These are phyloP conservation scores for Ommatoiulus sabulosus DNA, from an alignment of 2,888 invertebrate species.

Conservation along the genomic window DNA sequence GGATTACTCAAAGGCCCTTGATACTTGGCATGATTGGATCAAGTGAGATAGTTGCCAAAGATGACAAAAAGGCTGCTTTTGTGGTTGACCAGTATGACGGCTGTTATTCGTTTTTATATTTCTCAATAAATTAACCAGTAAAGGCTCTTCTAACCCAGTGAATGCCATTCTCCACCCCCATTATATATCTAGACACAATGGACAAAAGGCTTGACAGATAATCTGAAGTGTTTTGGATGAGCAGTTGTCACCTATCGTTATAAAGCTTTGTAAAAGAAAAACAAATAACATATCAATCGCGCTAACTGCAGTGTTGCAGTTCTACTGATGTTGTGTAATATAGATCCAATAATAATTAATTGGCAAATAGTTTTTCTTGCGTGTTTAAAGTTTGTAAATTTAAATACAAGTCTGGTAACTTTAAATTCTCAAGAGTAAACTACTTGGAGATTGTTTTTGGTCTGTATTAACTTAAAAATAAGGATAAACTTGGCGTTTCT, in stretches of 20 bases:
- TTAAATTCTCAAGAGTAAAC: neutral
- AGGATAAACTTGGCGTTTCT: too few relatives aligned
- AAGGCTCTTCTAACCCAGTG: neutral
- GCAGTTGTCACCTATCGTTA: conserved; percentile 18
- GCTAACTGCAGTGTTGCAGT: neutral
- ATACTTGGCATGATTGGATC: conserved; percentile 20
- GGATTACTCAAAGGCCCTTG: conserved; percentile 4
- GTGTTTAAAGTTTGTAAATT: neutral
- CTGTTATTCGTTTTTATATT: neutral
- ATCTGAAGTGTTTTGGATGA: conserved; percentile 8
- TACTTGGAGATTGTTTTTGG: too few relatives aligned
- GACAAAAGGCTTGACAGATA: conserved; percentile 5
- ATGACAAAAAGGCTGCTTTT: conserved; percentile 6
- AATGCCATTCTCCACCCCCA: neutral
- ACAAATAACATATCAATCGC: conserved; percentile 4
- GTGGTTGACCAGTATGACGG: conserved; percentile 2
- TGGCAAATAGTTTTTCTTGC: neutral
- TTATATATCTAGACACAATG: conserved; percentile 16
- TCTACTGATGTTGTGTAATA: neutral
- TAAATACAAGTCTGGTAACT: neutral
- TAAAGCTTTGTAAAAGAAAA: conserved; percentile 18
- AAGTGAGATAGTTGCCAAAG: neutral
- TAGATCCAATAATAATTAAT: neutral
- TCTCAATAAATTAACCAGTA: neutral
- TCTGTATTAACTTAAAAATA: too few relatives aligned